These are phyloP conservation scores for Penaeus japonicus DNA, from an alignment of 1,140 invertebrate species.

Conservation along the genomic window DNA sequence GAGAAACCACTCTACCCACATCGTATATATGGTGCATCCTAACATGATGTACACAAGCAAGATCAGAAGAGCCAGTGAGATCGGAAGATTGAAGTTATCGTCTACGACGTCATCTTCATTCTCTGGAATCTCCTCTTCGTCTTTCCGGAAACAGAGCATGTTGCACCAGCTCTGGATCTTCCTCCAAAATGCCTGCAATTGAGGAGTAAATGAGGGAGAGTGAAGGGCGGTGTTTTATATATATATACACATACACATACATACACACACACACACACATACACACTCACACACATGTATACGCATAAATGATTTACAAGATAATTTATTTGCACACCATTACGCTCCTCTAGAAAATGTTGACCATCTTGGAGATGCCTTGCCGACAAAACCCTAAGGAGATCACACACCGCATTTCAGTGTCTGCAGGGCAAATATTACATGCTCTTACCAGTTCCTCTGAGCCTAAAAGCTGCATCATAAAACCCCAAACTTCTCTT, in stretches of 20 bases:
- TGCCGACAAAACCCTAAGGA: too few relatives aligned
- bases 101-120: slow-evolving; percentile 71
- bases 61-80: slow-evolving; percentile 83
- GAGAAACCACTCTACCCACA: slow-evolving; percentile 20
- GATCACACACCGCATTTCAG: too few relatives aligned
- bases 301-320: too few relatives aligned
- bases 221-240: not conserved
- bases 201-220: not conserved
- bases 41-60: slow-evolving; percentile 84
- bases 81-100: slow-evolving; percentile 92
- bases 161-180: not conserved
- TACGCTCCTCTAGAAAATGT: too few relatives aligned
- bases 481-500: too few relatives aligned
- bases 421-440: too few relatives aligned
- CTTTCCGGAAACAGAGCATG: not conserved
- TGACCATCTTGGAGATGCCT: too few relatives aligned
- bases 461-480: too few relatives aligned
- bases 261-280: not conserved
- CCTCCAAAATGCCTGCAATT: not conserved
- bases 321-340: too few relatives aligned
- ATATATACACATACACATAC: not conserved
- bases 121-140: slow-evolving; percentile 63
- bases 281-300: too few relatives aligned
- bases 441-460: too few relatives aligned
- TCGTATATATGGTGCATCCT: slow-evolving; percentile 74